Base-by-base conservation (phyloP, 2,113 vertebrate genomes). In the Abramis brama region DNA sequence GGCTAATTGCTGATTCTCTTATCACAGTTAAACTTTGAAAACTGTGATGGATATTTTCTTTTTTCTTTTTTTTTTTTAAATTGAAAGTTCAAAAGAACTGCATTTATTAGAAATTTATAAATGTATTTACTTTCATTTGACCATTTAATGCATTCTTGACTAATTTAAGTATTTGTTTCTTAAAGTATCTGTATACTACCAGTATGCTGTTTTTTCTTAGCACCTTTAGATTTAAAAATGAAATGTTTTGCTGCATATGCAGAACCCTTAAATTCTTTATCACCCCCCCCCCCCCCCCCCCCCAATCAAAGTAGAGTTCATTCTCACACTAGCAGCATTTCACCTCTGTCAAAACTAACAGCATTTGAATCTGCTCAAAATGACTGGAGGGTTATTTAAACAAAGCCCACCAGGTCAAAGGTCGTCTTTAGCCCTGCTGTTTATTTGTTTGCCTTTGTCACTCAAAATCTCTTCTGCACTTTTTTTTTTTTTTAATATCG, bases 341-440 rank as follows among this genome's bases (percentile, higher is more conserved):
- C 45, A 55, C 64, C 80, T 47, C 80, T 55, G 62, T 82, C 80
- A 70, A 66, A 81, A 62, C 79, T 45, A 81, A 62, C 79, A 74
- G 36, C 74, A 50, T 82, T 33, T 75, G 45, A 85, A 73, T 79
- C 83, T 88, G 79, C 85, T 91, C 88, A 87, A 87, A 89, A 89
- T 39, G 87, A 87, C 85, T 50, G 88, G 85, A 92, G 92, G 92
- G 92, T 90, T 73, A 86, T 62, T 85, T 88, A 84, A 92, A 86
- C 86, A 92, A 86, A 92, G 90, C 89, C 86, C 82, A 70, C 39
- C 0, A 62, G 92, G 77, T 91, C 89, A 92, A 88, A 89, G 93
- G 92, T 93, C 91, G 92, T 79, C 84, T 83, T 79, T 82, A 89
- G 84, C 77, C 55, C 86, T 85, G 73, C 62, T 85, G 82, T 90